A percentile compares a stretch with the other conserved stretches of the same genome.
Evolutionary conservation across 2,888 invertebrate species (phyloP).

Genomic region (Dysmachus trigonus): DNA sequence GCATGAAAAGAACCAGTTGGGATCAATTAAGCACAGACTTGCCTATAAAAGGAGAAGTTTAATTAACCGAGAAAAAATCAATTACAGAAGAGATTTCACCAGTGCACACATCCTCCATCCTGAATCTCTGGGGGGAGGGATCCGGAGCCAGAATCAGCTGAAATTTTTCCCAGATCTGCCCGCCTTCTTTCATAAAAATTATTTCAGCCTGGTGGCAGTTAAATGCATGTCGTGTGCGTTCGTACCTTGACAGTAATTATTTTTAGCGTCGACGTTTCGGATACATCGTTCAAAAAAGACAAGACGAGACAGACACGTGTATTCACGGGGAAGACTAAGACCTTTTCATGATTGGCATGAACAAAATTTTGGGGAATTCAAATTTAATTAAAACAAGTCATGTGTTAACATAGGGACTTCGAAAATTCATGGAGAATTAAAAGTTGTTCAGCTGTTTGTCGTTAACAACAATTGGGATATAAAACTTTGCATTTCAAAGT

Average conservation of each 20-base stretch:
- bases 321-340: neutral
- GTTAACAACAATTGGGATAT: neutral
- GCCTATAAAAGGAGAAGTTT: constrained; percentile 29
- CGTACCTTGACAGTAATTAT: constrained; percentile 32
- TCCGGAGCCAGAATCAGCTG: neutral
- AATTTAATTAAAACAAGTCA: neutral
- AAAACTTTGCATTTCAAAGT: neutral
- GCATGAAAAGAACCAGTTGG: constrained; percentile 31
- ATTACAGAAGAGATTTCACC: constrained; percentile 34
- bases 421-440: neutral
- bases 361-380: neutral
- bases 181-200: constrained; percentile 22
- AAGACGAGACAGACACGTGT: neutral
- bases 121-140: neutral
- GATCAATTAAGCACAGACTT: constrained; percentile 37
- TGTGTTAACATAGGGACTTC: neutral
- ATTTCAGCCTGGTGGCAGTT: constrained; percentile 13
- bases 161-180: constrained; percentile 28
- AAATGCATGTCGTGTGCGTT: constrained; percentile 36
- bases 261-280: constrained; percentile 5
- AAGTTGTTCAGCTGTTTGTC: neutral
- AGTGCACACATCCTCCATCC: neutral
- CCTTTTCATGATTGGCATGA: neutral
- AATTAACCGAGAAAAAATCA: constrained; percentile 42
- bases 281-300: neutral